Base-by-base conservation (phyloP, 2,888 invertebrate species). In the Endotricha flammealis region DNA sequence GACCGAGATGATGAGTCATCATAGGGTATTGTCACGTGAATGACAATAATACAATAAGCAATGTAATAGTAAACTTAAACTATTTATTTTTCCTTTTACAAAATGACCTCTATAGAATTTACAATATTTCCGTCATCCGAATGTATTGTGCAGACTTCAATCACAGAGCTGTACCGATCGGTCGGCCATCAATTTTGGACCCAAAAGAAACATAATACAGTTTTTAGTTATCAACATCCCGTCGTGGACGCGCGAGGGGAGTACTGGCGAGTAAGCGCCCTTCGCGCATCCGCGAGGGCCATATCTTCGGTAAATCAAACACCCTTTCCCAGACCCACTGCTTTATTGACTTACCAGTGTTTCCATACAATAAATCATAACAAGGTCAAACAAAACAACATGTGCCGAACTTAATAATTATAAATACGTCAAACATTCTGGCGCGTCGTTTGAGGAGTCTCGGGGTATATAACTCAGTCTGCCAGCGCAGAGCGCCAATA, bases 261-360 rank as follows among this genome's bases (percentile, higher is more conserved):
- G n/a, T n/a, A n/a, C n/a, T n/a, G n/a, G n/a, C n/a, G n/a, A n/a
- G n/a, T n/a, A n/a, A n/a, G 3, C 20, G 7, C 20, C 3, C 20
- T 20, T 8, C 20, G 8, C 20, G 20, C 20, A 6, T 8, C 20
- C 20, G n/a, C 3, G 3, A 42, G 35, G 47, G 51, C 50, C 53
- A 40, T 57, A 55, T 58, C 63, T 57, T 65, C 69, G 65, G 64
- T 68, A 82, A 85, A 85, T 83, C 68, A 83, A 83, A 82, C 82
- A 81, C 71, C 71, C 64, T 61, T 65, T 82, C 85, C 86, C 86
- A 82, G 82, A 85, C 85, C 86, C 86, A 86, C 85, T 80, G 80
- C 79, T 87, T 87, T 85, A 86, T 87, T 86, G 85, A 87, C 86
- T 85, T 69, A 83, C 83, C 87, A 85, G 83, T 79, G 82, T 83